Percentiles rank a stretch among this genome's conserved stretches.
These are phyloP conservation scores for Guaruba guarouba DNA, from an alignment of 2,113 vertebrate genomes.

Conservation along the genomic window DNA sequence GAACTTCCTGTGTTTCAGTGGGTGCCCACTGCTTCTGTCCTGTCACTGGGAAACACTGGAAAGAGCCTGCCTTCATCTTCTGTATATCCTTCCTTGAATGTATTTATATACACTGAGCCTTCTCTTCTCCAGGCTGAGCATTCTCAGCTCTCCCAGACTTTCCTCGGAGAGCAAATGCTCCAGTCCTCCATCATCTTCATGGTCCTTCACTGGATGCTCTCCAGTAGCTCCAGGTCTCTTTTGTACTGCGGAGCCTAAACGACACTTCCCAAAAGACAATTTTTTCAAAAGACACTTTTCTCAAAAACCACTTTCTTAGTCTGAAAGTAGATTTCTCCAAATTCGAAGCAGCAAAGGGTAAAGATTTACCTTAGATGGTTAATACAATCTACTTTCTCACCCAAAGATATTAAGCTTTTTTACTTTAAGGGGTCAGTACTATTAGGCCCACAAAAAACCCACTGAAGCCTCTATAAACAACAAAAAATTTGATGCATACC, in stretches of 20 bases:
- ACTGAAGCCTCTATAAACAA: background rate
- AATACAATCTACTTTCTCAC: background rate
- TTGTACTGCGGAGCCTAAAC: background rate
- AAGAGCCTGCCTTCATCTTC: background rate
- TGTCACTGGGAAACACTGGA: background rate
- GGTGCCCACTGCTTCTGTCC: background rate
- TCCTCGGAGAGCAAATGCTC: background rate
- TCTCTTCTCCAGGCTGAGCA: background rate
- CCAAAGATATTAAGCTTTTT: background rate
- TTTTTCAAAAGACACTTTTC: background rate
- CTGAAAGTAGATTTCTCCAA: background rate
- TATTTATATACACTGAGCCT: background rate
- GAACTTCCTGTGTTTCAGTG: background rate
- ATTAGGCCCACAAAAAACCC: background rate
- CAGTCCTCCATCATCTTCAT: background rate
- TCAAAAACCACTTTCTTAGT: background rate
- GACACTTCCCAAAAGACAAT: background rate
- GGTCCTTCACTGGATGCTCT: background rate
- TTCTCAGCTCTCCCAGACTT: background rate
- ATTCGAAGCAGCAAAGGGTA: background rate
- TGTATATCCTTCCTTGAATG: background rate
- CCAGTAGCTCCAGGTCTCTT: background rate
- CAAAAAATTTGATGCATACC: background rate
- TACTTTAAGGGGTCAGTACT: background rate
- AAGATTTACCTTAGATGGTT: background rate